Evolutionary conservation across 1,140 invertebrate species (phyloP).

Genomic region (Zaprionus ghesquierei): DNA sequence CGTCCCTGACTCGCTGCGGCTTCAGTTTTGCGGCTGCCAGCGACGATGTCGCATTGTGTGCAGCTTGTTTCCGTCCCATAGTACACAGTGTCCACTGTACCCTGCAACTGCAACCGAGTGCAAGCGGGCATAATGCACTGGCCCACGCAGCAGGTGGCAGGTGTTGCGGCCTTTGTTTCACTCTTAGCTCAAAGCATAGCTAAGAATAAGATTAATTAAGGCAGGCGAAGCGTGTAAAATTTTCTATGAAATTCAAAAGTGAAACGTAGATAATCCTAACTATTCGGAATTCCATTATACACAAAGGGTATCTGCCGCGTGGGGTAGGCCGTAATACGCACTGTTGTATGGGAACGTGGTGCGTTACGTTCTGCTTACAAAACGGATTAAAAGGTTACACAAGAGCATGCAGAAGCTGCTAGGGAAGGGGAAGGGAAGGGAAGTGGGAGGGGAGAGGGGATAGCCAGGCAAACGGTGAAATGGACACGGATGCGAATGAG

Average conservation of each 20-base stretch:
- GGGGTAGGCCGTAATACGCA: not conserved
- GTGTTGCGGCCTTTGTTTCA: too few species aligned
- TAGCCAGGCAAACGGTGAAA: constrained; percentile 12
- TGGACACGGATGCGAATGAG: constrained; percentile 45
- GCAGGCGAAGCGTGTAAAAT: not conserved
- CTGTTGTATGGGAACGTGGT: constrained; percentile 69
- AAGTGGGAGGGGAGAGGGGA: constrained; percentile 8
- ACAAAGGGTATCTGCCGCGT: constrained; percentile 10
- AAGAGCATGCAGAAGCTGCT: constrained; percentile 66
- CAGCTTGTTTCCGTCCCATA: constrained; percentile 61
- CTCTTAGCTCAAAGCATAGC: too few species aligned
- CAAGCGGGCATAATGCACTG: constrained; percentile 14
- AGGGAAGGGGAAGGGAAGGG: not conserved
- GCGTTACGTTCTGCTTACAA: constrained; percentile 81
- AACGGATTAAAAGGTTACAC: constrained; percentile 82
- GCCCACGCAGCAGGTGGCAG: constrained; percentile 4
- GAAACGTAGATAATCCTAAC: not conserved
- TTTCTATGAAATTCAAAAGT: not conserved
- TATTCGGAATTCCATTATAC: not conserved
- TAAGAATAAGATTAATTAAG: not conserved
- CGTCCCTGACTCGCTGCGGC: constrained; percentile 52
- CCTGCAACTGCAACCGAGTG: not conserved
- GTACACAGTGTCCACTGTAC: constrained; percentile 26
- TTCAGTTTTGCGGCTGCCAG: constrained; percentile 16
- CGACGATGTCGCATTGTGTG: constrained; percentile 55